Conservation (phyloP, 2,797 vertebrate genomes). For the Yasuhikotakia modesta region DNA sequence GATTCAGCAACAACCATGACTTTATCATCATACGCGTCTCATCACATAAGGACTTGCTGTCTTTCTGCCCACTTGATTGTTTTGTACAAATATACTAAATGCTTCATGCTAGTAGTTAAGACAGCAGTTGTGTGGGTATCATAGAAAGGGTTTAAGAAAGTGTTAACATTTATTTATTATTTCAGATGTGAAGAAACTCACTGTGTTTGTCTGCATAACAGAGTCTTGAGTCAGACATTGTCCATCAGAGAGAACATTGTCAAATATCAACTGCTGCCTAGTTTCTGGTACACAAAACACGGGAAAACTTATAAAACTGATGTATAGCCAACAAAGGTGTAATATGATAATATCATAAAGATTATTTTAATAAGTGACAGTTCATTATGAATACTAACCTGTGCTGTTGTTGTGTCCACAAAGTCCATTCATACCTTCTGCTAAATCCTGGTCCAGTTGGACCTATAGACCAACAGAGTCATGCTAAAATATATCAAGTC, state of each 20-base stretch:
- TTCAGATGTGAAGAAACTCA: slow-evolving; percentile 9
- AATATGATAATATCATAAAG: background rate
- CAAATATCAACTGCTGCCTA: slow-evolving; percentile 12
- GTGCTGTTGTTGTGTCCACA: slow-evolving; percentile 62
- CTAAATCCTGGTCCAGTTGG: slow-evolving; percentile 61
- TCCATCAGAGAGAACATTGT: slow-evolving; percentile 21
- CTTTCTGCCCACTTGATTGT: too few species aligned
- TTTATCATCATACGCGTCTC: too few species aligned
- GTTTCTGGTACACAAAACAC: slow-evolving; percentile 16
- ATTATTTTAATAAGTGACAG: background rate
- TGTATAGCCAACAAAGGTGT: background rate
- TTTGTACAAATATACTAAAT: too few species aligned
- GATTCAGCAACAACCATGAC: too few species aligned
- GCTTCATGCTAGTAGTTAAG: too few species aligned
- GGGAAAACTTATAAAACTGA: background rate
- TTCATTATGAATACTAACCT: slow-evolving; percentile 55
- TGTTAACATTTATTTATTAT: background rate
- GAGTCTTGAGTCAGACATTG: slow-evolving; percentile 49
- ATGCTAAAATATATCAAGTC: background rate
- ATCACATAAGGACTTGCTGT: too few species aligned
- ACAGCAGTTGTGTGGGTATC: background rate
- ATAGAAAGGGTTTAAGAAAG: background rate
- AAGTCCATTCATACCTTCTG: slow-evolving; percentile 66
- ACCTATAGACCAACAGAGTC: slow-evolving; percentile 61
- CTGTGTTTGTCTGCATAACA: background rate